Evolutionary conservation across 2,797 vertebrate species (phyloP).

Genomic region (Sebastes matsubarae): DNA sequence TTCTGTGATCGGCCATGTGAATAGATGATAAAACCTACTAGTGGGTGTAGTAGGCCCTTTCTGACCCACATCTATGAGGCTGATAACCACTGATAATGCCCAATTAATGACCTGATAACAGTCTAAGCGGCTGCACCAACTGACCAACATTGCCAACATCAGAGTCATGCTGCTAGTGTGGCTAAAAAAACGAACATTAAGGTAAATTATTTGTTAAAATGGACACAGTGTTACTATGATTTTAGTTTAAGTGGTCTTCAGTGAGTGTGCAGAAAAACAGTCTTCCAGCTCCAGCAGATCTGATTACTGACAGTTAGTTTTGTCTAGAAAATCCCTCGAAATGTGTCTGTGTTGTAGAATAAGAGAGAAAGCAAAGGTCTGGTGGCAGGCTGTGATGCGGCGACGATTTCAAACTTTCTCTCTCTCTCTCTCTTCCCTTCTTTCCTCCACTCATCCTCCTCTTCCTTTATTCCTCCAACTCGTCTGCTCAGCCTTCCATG

Average conservation of each 20-base stretch:
- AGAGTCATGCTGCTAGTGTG: background rate
- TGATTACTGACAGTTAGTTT: background rate
- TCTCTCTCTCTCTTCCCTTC: background rate
- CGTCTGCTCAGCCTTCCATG: slow-evolving; percentile 30
- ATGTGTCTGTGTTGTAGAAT: background rate
- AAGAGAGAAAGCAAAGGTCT: background rate
- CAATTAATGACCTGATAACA: no score
- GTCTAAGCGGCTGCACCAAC: no score
- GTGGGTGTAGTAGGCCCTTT: no score
- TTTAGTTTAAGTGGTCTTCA: background rate
- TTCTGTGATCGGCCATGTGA: fast-evolving
- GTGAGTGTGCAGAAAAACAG: background rate
- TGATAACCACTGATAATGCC: no score
- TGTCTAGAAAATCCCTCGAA: background rate
- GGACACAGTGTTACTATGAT: background rate
- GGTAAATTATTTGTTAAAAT: background rate
- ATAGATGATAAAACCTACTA: no score
- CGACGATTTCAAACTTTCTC: slow-evolving; percentile 2
- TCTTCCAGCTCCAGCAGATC: background rate
- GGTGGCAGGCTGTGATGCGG: background rate
- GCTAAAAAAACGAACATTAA: no score
- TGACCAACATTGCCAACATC: no score
- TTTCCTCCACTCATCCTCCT: background rate
- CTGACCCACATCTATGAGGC: no score
- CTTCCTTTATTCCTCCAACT: slow-evolving; percentile 15